Percentiles rank a stretch among this genome's conserved stretches.
These are phyloP conservation scores for Gryllus longicercus DNA, from an alignment of 2,888 invertebrate species.

Conservation along the genomic window DNA sequence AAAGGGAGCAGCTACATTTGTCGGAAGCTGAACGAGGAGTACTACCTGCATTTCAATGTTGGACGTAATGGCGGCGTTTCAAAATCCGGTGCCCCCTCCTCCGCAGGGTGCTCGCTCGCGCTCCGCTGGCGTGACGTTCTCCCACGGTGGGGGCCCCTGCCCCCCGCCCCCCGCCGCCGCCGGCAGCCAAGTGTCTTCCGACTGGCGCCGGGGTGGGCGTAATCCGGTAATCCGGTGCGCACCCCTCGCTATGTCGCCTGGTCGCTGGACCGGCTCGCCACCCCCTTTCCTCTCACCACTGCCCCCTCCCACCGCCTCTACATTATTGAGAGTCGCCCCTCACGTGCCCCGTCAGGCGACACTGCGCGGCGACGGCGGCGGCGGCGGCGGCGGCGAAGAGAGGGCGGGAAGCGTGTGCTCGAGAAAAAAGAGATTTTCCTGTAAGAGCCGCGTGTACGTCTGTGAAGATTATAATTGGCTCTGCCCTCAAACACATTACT, in stretches of 20 bases:
- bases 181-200: neutral
- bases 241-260: neutral
- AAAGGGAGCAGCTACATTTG: no score
- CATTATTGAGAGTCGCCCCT: neutral
- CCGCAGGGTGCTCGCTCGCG: neutral
- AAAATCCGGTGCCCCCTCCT: neutral
- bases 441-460: neutral
- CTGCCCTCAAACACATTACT: constrained; percentile 30
- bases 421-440: neutral
- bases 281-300: neutral
- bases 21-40: neutral
- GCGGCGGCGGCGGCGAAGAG: neutral
- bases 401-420: neutral
- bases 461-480: constrained; percentile 31
- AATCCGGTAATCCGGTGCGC: neutral
- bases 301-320: neutral
- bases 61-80: neutral
- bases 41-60: no score
- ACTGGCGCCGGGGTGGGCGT: neutral
- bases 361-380: neutral
- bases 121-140: neutral
- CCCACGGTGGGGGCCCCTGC: neutral
- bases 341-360: neutral
- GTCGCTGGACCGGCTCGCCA: neutral
- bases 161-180: neutral